phyloP scores from a whole-genome alignment of 2,113 vertebrate genomes.

The Athene noctua region DNA sequence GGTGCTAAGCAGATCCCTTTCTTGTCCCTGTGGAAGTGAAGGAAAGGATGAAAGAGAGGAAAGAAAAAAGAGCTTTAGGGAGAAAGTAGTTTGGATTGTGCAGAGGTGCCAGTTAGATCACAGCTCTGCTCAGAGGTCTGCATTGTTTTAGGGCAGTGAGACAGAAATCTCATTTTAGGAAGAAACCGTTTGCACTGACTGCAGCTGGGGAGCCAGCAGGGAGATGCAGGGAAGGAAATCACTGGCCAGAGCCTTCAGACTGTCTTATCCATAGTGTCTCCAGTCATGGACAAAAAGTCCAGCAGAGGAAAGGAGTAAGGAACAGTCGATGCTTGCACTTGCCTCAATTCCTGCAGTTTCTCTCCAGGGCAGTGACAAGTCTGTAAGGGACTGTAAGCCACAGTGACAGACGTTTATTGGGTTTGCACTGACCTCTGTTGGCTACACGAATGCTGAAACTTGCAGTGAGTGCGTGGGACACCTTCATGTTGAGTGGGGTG shows the following conservation, averaged over 20 bases:
- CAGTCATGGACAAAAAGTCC: background rate
- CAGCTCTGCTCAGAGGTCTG: background rate
- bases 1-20: background rate
- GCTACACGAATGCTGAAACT: background rate
- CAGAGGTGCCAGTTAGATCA: background rate
- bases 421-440: slow-evolving; percentile 51
- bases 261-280: background rate
- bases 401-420: background rate
- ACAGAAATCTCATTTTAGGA: background rate
- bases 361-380: background rate
- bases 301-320: background rate
- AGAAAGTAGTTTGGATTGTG: background rate
- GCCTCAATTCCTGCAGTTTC: background rate
- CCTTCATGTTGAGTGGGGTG: background rate
- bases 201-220: background rate
- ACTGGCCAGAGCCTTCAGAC: background rate
- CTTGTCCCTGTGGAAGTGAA: background rate
- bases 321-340: background rate
- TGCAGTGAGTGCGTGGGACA: background rate
- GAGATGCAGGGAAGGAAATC: background rate
- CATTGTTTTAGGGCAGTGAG: background rate
- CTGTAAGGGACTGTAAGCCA: background rate
- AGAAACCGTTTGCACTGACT: background rate
- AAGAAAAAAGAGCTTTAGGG: background rate
- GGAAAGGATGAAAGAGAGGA: background rate